phyloP scores from a whole-genome alignment of 2,888 invertebrate genomes.

The Sinopyrophorus schimmeli region DNA sequence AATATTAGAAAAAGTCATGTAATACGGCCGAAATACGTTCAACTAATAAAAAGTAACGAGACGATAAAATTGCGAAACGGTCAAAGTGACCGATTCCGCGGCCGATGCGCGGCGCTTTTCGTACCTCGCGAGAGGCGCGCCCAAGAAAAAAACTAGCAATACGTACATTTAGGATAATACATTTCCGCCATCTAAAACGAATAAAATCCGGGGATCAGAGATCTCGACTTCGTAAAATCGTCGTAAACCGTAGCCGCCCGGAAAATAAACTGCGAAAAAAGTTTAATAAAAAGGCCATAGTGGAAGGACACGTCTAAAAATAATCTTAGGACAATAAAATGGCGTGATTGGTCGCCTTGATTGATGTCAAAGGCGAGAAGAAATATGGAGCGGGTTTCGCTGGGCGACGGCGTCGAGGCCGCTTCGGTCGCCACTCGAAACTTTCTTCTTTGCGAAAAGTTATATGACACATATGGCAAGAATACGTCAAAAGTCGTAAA shows the following conservation, averaged over 20 bases:
- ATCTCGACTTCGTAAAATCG: conserved; percentile 33
- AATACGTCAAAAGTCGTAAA: conserved; percentile 38
- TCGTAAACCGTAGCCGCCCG: conserved; percentile 32
- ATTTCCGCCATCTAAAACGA: conserved; percentile 50
- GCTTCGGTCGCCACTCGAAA: conserved; percentile 13
- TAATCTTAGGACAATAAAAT: conserved; percentile 36
- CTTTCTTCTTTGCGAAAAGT: conserved; percentile 27
- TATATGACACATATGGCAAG: conserved; percentile 33
- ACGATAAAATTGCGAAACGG: too few species aligned
- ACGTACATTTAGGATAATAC: conserved; percentile 52
- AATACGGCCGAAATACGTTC: too few species aligned
- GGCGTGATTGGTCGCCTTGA: conserved; percentile 35
- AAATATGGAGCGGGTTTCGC: conserved; percentile 20
- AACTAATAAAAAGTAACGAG: too few species aligned
- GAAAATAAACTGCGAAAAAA: conserved; percentile 29
- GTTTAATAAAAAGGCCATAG: conserved; percentile 33
- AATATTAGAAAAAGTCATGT: too few species aligned
- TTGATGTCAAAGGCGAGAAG: conserved; percentile 34
- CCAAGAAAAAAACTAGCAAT: conserved; percentile 51
- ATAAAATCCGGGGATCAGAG: conserved; percentile 46
- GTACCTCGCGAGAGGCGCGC: too few species aligned
- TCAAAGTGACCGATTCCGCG: too few species aligned
- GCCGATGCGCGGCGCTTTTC: too few species aligned
- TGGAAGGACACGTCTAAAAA: conserved; percentile 35
- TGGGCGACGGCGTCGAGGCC: not conserved